Conservation (phyloP, 1,140 invertebrate species). For the Cotesia vestalis region DNA sequence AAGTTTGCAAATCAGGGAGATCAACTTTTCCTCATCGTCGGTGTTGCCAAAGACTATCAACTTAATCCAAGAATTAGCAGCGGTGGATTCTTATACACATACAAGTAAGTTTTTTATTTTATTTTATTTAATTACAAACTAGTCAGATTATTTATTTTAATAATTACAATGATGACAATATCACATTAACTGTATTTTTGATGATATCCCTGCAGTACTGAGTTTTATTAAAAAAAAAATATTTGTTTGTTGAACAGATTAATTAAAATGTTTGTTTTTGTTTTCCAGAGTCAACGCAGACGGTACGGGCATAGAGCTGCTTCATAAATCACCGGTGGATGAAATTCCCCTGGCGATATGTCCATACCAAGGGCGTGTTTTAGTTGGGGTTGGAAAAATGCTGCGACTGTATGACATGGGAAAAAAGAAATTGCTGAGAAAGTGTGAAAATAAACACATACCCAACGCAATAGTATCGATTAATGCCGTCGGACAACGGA, state of each 20-base stretch:
- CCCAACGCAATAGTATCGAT: constrained; percentile 95
- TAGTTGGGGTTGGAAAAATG: constrained; percentile 92
- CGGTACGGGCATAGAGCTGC: constrained; percentile 83
- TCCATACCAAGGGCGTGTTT: constrained; percentile 88
- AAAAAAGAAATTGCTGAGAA: constrained; percentile 94
- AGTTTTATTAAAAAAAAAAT: constrained; percentile 36
- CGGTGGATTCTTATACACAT: constrained; percentile 88
- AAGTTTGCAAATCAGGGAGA: constrained; percentile 79
- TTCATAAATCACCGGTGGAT: constrained; percentile 95
- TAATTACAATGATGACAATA: constrained; percentile 53
- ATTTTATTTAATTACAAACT: constrained; percentile 26
- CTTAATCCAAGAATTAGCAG: constrained; percentile 84
- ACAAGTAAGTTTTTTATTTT: constrained; percentile 69
- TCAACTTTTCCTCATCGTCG: constrained; percentile 82
- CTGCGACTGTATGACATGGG: constrained; percentile 96
- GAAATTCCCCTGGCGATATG: constrained; percentile 91
- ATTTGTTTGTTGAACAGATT: constrained; percentile 38
- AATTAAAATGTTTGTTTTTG: constrained; percentile 46
- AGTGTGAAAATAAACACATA: constrained; percentile 99
- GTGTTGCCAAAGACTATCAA: constrained; percentile 90
- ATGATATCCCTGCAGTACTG: constrained; percentile 65
- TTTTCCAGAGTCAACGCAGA: constrained; percentile 70
- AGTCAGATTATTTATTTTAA: constrained; percentile 14
- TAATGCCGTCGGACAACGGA: constrained; percentile 90
- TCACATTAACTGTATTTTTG: constrained; percentile 52